Evolutionary conservation across 2,113 vertebrate genomes (phyloP), one percentile per base, ranked within the genome.

Genomic region (Odobenus rosmarus): DNA sequence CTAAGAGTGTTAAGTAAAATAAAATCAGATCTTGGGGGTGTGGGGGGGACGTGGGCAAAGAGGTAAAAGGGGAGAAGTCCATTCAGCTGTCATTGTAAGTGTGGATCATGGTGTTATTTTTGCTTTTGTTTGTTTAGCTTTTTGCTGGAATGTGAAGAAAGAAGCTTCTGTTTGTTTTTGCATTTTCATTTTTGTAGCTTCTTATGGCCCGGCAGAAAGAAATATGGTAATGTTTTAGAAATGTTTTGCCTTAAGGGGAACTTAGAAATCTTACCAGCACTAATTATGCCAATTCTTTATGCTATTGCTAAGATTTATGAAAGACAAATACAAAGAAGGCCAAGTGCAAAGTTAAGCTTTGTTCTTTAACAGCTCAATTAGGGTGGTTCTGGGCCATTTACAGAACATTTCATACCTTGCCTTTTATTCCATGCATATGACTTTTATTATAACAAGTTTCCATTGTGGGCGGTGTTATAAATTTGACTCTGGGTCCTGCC

Each of bases 101-200:
- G 0, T 21, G 64, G 82, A 11, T 61, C 36, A 14, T n/a, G 2
- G 3, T 28, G 55, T 57, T 39, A 5, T 21, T 81, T 82, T 46
- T 62, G 82, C 71, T 64, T 87, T 67, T 77, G 57, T 83, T 59
- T 77, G 49, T 77, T 67, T 49, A 51, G 59, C 72, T 67, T 96
- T 31, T 24, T 90, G 5, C 77, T 82, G 26, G 7, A 87, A 26
- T 87, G 33, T 95, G 26, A 93, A 97, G 69, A 80, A 94, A 96
- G 62, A 90, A 31, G 7, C 42, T 42, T 93, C 39, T 93, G 33
- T 89, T 76, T 88, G 9, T 86, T 74, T 74, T 89, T 91, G 59
- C n/a, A 0, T 79, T 84, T 84, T 84, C 84, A 62, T 55, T 93
- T 94, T 72, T 96, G 36, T 94, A 80, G 81, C 36, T 69, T 95